Evolutionary conservation across 37 sponge, comb jelly and placozoan species (phyloP), one percentile per base, ranked within the genome.

Genomic region (Geodia barretti): DNA sequence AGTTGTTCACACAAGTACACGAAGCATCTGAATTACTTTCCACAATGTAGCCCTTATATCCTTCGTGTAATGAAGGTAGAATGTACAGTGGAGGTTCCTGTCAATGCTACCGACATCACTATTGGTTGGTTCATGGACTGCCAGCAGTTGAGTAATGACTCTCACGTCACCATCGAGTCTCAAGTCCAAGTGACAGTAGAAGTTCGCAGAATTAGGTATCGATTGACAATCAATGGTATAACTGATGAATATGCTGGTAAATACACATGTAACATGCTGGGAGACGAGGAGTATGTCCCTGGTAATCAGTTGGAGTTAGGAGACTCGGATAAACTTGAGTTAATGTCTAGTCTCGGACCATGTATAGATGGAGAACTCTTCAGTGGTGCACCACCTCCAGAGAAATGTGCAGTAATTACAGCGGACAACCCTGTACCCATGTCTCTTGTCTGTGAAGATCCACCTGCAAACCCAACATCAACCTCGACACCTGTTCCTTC

Each of bases 1-100:
- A 30, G 29, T 31, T 70, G 70, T 70, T 3, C 5, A 21, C 65
- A 78, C 68, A 30, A 23, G 24, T 78, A 67, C 62, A 34, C 47
- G 5, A 21, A 59, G 63, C 76, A 75, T 11, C 54, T 47, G 54
- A 47, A 47, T 17, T 14, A 17, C 11, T 17, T 17, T 14, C 54
- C 54, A 47, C 14, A 47, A 7, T 47, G 54, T 47, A 47, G 54
- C 14, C 54, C 54, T 17, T 47, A 47, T 47, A 47, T 14, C 14
- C 54, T 14, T 47, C 11, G 54, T 17, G 11, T 47, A 7, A 47
- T 47, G 7, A 47, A 47, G 54, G 7, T 47, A 47, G 11, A 47
- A 47, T 47, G 54, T 47, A 17, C 54, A 17, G 14, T 47, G 14
- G 11, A 47, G 14, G 14, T 47, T 47, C 54, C 54, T 47, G 11